A percentile compares a stretch with the other conserved stretches of the same genome.
These are phyloP conservation scores for Scatophagus argus DNA, from an alignment of 2,113 vertebrate species.

Conservation along the genomic window DNA sequence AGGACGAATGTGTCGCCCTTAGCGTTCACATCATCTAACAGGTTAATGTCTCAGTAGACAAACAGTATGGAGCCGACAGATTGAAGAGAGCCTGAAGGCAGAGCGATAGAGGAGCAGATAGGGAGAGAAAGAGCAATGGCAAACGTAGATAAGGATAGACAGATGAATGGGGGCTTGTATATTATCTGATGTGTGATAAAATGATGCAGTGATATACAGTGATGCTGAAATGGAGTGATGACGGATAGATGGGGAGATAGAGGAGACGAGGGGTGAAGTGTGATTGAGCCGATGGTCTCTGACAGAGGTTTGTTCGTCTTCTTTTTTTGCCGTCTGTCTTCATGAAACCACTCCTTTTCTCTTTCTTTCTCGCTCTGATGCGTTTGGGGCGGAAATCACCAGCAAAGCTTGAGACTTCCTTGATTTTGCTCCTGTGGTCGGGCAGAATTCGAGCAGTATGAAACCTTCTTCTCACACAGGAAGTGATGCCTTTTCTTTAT, in stretches of 20 bases:
- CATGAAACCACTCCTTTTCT: background rate
- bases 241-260: conserved; percentile 44
- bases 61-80: conserved; percentile 21
- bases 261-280: conserved; percentile 32
- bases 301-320: conserved; percentile 31
- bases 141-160: conserved; percentile 46
- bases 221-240: conserved; percentile 51
- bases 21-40: conserved; percentile 39
- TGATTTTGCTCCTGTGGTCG: conserved; percentile 18
- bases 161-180: conserved; percentile 44
- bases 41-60: conserved; percentile 39
- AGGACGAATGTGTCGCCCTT: conserved; percentile 3
- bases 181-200: conserved; percentile 51
- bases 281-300: conserved; percentile 50
- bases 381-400: conserved; percentile 6
- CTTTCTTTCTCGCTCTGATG: background rate
- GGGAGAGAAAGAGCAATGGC: conserved; percentile 38
- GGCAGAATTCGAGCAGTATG: conserved; percentile 11
- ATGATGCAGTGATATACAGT: conserved; percentile 54
- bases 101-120: conserved; percentile 50
- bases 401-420: conserved; percentile 2
- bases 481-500: conserved; percentile 2
- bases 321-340: conserved; percentile 4
- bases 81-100: conserved; percentile 36
- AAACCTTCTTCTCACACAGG: conserved; percentile 17